Evolutionary conservation across 64 coral and sea anemone species (phyloP), one percentile per base, ranked within the genome.

Genomic region (Pocillopora verrucosa): DNA sequence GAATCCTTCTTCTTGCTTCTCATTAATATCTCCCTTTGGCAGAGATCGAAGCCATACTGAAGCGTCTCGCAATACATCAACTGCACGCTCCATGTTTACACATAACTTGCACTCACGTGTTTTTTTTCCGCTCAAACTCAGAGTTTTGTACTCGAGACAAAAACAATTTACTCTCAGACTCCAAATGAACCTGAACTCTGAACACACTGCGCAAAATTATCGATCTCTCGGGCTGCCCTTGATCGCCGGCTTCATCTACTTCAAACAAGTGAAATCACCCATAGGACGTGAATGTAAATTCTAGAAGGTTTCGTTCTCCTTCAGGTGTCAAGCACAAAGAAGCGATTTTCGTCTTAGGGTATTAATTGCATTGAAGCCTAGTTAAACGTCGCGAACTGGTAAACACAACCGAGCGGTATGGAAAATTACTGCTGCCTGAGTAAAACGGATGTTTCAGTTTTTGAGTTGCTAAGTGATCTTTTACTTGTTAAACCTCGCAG

Each of bases 71-170:
- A 85, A 51, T 4, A 72, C 64, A 72, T 85, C 64, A 19, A 70
- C 82, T 85, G 82, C 82, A n/a, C 82, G 34, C 35, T 85, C 82
- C 82, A 85, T 85, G 22, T 57, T 85, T 72, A 25, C 82, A 45
- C 9, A 85, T 37, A 14, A 57, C 22, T 13, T 72, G 36, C 36
- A 11, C 17, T 37, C 7, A 22, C 36, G n/a, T 11, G 10, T 51
- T 1, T 12, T 72, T n/a, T 72, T 13, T 12, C 2, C 12, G 51
- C 67, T 22, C 9, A 13, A 63, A 56, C 56, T 22, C 11, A 4
- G n/a, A 16, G 36, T 22, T 12, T n/a, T 11, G 14, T 20, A 3
- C 35, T 41, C 16, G 34, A 45, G 25, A 58, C 62, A 58, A 57
- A n/a, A 65, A 65, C 14, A 38, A n/a, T 24, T 10, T 26, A 57